Conservation (phyloP, 2,797 vertebrate genomes). For the Diglossa cyanea region DNA sequence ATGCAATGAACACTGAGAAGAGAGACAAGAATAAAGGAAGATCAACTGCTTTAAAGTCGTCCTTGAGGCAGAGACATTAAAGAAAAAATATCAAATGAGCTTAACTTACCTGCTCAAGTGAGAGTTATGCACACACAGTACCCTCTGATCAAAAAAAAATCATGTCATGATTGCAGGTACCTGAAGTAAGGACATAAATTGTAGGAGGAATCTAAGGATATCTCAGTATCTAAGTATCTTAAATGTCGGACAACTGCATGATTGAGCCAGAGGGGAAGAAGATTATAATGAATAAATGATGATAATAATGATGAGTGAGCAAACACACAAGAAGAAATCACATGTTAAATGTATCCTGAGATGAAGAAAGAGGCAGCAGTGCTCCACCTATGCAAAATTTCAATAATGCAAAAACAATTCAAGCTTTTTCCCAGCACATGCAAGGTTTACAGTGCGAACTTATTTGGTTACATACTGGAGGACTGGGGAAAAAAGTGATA, state of each 20-base stretch:
- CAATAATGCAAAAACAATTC: not conserved
- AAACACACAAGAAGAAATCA: not conserved
- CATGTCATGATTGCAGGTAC: not conserved
- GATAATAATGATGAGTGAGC: not conserved
- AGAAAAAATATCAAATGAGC: not conserved
- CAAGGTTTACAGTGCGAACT: not conserved
- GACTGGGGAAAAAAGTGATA: fast-evolving
- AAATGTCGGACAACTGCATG: not conserved
- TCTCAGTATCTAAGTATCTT: not conserved
- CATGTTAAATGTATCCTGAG: fast-evolving
- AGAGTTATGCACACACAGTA: not conserved
- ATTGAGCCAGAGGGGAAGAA: not conserved
- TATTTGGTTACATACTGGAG: not conserved
- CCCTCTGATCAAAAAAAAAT: not conserved
- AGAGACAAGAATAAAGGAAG: not conserved
- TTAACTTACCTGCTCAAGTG: not conserved
- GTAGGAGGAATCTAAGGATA: not conserved
- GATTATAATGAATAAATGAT: not conserved
- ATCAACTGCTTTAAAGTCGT: not conserved
- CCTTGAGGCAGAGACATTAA: not conserved
- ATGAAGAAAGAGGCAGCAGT: not conserved
- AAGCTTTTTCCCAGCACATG: not conserved
- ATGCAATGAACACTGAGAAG: not conserved
- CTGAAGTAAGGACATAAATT: not conserved
- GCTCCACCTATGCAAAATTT: not conserved